These are phyloP conservation scores for Callocephalon fimbriatum DNA, from an alignment of 2,113 vertebrate species.

Conservation along the genomic window DNA sequence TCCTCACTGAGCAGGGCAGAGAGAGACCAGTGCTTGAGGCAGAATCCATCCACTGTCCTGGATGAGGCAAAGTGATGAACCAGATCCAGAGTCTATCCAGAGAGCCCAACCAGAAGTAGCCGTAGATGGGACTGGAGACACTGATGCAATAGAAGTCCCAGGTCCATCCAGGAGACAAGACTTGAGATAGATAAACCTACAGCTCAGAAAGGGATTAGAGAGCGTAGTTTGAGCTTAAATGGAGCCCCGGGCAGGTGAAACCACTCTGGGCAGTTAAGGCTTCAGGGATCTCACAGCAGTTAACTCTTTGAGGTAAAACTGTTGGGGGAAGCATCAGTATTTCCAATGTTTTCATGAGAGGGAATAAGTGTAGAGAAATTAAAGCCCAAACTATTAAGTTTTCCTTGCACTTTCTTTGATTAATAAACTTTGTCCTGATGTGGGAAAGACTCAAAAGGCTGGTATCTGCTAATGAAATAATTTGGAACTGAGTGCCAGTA, in stretches of 20 bases:
- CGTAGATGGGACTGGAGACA: not conserved
- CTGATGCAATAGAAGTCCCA: not conserved
- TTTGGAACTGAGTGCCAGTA: not conserved
- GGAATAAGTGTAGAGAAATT: not conserved
- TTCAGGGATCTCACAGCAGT: not conserved
- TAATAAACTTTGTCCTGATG: not conserved
- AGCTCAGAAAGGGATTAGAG: not conserved
- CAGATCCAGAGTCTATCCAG: not conserved
- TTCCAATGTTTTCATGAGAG: not conserved
- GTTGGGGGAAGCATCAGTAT: not conserved
- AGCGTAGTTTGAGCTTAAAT: not conserved
- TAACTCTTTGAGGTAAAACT: not conserved
- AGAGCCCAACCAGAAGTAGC: not conserved
- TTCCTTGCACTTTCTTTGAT: not conserved
- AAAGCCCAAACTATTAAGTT: not conserved
- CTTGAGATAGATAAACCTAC: not conserved
- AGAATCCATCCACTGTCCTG: not conserved
- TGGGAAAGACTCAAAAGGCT: not conserved
- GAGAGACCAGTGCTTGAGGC: not conserved
- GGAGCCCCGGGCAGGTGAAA: not conserved
- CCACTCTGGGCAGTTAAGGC: not conserved
- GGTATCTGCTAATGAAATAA: not conserved
- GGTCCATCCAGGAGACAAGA: not conserved
- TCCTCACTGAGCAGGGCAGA: not conserved
- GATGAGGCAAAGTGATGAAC: not conserved